Evolutionary conservation across 2,888 invertebrate genomes (phyloP).

Genomic region (Platerodrilus igneus): DNA sequence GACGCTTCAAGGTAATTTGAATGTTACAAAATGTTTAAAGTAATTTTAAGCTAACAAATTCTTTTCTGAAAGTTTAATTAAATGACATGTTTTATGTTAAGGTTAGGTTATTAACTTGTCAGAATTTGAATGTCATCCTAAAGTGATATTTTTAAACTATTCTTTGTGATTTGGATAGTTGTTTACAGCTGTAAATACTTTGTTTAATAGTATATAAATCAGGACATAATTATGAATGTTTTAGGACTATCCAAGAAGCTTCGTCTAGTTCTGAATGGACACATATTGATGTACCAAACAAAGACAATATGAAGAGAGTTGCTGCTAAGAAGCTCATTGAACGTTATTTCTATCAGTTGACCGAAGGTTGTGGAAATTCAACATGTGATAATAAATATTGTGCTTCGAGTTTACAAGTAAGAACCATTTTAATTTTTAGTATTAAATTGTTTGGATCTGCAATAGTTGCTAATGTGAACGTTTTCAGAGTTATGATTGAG

Average conservation of each 20-base stretch:
- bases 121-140: conserved; percentile 43
- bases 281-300: conserved; percentile 31
- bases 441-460: too few relatives aligned
- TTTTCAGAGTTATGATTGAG: too few relatives aligned
- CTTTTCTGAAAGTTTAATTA: too few relatives aligned
- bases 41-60: neutral
- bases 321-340: conserved; percentile 84
- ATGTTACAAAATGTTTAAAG: conserved; percentile 1
- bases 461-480: too few relatives aligned
- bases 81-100: conserved; percentile 25
- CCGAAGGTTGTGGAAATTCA: conserved; percentile 88
- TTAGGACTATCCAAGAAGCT: conserved; percentile 46
- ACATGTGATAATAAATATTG: conserved; percentile 81
- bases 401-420: conserved; percentile 83
- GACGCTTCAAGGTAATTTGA: conserved; percentile 51
- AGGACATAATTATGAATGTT: too few relatives aligned
- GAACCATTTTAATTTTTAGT: too few relatives aligned
- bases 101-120: conserved; percentile 43
- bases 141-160: conserved; percentile 21
- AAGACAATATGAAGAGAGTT: conserved; percentile 63
- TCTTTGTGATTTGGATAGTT: too few relatives aligned
- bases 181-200: too few relatives aligned
- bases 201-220: too few relatives aligned
- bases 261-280: conserved; percentile 41
- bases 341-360: conserved; percentile 87